Percentiles rank a stretch among this genome's conserved stretches.
These are phyloP conservation scores for Centrocercus urophasianus DNA, from an alignment of 2,113 vertebrate genomes.

Conservation along the genomic window DNA sequence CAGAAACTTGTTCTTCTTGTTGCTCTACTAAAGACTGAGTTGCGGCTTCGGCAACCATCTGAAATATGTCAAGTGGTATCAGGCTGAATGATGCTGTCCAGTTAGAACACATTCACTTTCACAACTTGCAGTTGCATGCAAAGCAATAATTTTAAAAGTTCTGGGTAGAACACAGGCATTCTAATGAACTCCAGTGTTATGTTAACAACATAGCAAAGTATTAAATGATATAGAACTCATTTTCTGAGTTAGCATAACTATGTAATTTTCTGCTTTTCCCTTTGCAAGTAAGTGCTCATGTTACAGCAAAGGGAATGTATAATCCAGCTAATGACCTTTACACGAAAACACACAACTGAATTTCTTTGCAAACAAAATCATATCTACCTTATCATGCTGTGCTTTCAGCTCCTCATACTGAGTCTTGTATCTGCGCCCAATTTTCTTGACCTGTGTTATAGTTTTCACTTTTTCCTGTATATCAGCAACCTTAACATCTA, in stretches of 20 bases:
- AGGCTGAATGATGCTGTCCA: background rate
- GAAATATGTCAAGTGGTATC: background rate
- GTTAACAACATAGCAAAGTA: background rate
- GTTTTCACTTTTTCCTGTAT: conserved; percentile 91
- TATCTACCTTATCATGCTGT: conserved; percentile 89
- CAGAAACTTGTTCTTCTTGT: conserved; percentile 86
- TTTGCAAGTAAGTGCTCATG: background rate
- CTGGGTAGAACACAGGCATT: background rate
- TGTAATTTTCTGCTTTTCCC: background rate
- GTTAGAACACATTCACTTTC: background rate
- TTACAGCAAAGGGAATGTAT: background rate
- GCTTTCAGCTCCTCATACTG: conserved; percentile 97
- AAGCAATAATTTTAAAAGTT: rapidly evolving
- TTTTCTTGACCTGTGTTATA: conserved; percentile 97
- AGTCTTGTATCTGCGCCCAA: conserved; percentile 94
- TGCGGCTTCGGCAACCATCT: conserved; percentile 86
- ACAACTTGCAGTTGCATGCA: background rate
- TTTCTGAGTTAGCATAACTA: background rate
- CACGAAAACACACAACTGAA: background rate
- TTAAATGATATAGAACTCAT: background rate
- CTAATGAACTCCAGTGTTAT: background rate
- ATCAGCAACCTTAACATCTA: conserved; percentile 86
- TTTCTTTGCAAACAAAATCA: background rate
- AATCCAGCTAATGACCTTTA: no score
- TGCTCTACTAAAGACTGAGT: conserved; percentile 84